These are phyloP conservation scores for Casuarius casuarius DNA, from an alignment of 2,113 vertebrate species.

Conservation along the genomic window DNA sequence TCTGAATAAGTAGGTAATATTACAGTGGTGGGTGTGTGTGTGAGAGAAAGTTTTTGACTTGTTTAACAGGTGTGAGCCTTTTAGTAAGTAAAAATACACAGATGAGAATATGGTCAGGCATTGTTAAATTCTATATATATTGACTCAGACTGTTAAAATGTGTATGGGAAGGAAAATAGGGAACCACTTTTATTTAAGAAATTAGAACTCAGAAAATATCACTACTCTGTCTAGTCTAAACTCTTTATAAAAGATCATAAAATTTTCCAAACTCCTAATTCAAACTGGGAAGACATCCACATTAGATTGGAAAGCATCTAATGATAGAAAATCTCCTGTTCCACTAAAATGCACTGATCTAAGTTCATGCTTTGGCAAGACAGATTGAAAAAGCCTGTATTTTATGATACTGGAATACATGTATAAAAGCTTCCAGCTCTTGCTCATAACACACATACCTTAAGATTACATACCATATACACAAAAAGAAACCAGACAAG, in stretches of 20 bases:
- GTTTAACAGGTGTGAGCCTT: background rate
- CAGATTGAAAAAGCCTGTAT: background rate
- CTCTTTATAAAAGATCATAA: background rate
- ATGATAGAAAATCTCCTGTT: background rate
- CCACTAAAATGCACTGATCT: background rate
- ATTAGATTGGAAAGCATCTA: background rate
- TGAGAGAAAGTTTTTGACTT: background rate
- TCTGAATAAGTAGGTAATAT: background rate
- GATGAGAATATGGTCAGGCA: background rate
- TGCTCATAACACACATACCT: background rate
- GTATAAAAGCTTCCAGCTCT: background rate
- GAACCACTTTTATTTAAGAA: background rate
- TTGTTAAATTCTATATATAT: background rate
- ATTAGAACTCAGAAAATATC: background rate
- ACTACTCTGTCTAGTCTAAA: background rate
- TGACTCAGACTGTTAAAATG: background rate
- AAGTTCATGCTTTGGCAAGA: background rate
- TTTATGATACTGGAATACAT: background rate
- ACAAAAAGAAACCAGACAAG: background rate
- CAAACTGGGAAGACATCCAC: background rate
- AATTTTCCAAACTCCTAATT: background rate
- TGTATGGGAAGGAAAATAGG: background rate
- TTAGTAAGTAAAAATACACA: background rate
- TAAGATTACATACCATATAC: background rate
- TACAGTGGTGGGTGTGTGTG: too few relatives aligned